Conservation (phyloP, 2,888 invertebrate genomes). For the Scaptomyza cyrtandrae region DNA sequence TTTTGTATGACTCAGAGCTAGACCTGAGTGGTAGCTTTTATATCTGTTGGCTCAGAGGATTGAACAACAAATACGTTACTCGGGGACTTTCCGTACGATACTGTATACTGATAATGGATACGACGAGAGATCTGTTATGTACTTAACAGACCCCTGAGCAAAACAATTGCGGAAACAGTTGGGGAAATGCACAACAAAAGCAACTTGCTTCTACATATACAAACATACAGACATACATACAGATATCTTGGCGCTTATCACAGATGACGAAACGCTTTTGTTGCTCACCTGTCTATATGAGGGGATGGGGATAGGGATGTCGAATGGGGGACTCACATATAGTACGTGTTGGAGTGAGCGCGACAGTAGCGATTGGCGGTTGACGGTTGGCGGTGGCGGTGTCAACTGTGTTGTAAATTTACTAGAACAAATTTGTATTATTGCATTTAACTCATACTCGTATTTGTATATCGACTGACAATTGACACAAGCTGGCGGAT, state of each 20-base stretch:
- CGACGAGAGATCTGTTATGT: slow-evolving; percentile 3
- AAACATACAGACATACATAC: not conserved
- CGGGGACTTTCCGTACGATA: slow-evolving; percentile 31
- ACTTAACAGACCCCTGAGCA: slow-evolving; percentile 11
- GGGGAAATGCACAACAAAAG: slow-evolving; percentile 40
- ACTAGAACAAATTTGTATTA: slow-evolving; percentile 48
- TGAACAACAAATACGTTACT: slow-evolving; percentile 4
- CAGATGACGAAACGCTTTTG: slow-evolving; percentile 11
- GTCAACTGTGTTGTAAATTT: slow-evolving; percentile 43
- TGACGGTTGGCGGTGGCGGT: slow-evolving; percentile 17
- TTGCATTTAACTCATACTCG: slow-evolving; percentile 35
- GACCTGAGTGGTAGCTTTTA: slow-evolving; percentile 5
- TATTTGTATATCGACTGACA: slow-evolving; percentile 61
- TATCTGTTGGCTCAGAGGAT: slow-evolving; percentile 5
- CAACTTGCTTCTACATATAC: slow-evolving; percentile 25
- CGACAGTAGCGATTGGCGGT: not conserved
- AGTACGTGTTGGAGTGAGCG: slow-evolving; percentile 1
- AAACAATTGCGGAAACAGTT: slow-evolving; percentile 26
- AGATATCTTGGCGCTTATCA: slow-evolving; percentile 37
- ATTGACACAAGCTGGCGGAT: slow-evolving; percentile 53
- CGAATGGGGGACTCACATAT: slow-evolving; percentile 37
- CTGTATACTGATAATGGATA: slow-evolving; percentile 17
- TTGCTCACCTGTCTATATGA: slow-evolving; percentile 1
- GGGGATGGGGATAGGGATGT: not conserved
- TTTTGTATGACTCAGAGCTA: slow-evolving; percentile 27